Evolutionary conservation across 2,113 vertebrate species (phyloP).

Genomic region (Dromaius novaehollandiae): DNA sequence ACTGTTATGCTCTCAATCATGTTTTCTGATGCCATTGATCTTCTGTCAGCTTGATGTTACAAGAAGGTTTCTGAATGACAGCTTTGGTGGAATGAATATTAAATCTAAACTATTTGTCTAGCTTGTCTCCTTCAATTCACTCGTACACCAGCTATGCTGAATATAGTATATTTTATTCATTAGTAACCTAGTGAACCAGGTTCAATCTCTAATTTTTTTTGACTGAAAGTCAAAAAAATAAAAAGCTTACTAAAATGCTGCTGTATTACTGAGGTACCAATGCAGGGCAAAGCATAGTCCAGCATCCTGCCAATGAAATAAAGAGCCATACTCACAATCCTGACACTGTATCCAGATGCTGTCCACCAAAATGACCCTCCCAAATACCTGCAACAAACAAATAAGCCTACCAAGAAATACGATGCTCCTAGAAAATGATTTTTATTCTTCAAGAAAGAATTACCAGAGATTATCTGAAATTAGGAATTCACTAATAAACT

Average conservation of each 20-base stretch:
- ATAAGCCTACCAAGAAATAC: background rate
- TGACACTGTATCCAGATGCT: background rate
- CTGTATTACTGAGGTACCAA: background rate
- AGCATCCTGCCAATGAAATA: background rate
- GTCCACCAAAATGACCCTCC: background rate
- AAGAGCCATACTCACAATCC: background rate
- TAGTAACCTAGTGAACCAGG: background rate
- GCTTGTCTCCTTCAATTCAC: background rate
- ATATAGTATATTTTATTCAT: background rate
- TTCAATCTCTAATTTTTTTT: background rate
- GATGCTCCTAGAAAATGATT: background rate
- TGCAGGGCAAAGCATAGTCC: background rate
- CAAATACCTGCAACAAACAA: background rate
- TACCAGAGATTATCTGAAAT: background rate
- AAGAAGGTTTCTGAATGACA: conserved; percentile 9
- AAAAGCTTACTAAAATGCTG: background rate
- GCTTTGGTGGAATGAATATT: background rate
- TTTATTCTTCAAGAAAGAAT: background rate
- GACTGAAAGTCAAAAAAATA: background rate
- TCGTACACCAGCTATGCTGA: background rate
- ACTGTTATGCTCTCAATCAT: background rate
- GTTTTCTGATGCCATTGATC: conserved; percentile 19
- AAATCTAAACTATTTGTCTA: background rate
- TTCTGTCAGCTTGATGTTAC: background rate
- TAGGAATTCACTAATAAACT: background rate